Conservation (phyloP, 1,140 invertebrate genomes). For the Drosophila chauvacae region DNA sequence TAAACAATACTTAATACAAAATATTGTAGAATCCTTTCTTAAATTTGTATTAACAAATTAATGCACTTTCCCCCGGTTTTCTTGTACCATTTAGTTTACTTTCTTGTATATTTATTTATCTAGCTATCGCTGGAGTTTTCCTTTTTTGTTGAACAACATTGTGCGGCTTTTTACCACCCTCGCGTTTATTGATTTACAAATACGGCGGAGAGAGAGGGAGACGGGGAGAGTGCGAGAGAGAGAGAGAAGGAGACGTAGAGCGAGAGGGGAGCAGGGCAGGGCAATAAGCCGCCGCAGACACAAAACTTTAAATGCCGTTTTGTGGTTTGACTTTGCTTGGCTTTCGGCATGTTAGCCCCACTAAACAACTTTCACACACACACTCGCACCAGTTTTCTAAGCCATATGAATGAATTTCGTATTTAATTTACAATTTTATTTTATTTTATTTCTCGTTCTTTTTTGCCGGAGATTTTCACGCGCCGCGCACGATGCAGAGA, state of each 20-base stretch:
- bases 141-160: conserved; percentile 59
- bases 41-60: neutral
- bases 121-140: conserved; percentile 8
- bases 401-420: neutral
- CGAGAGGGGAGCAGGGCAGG: conserved; percentile 46
- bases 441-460: conserved; percentile 22
- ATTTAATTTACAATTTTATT: conserved; percentile 38
- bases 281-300: conserved; percentile 71
- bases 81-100: neutral
- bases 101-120: conserved; percentile 16
- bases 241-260: conserved; percentile 8
- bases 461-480: conserved; percentile 55
- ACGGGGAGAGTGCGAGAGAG: conserved; percentile 11
- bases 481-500: conserved; percentile 58
- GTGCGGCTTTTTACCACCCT: conserved; percentile 80
- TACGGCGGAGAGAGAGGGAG: conserved; percentile 50
- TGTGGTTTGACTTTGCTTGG: conserved; percentile 69
- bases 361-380: conserved; percentile 16
- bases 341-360: conserved; percentile 19
- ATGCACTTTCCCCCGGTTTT: neutral
- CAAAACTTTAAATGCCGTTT: conserved; percentile 76
- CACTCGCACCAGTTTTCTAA: conserved; percentile 19
- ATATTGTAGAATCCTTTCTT: neutral
- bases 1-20: neutral
- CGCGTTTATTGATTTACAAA: conserved; percentile 83